These are phyloP conservation scores for Agonopterix subpropinquella DNA, from an alignment of 2,888 invertebrate species.

Conservation along the genomic window DNA sequence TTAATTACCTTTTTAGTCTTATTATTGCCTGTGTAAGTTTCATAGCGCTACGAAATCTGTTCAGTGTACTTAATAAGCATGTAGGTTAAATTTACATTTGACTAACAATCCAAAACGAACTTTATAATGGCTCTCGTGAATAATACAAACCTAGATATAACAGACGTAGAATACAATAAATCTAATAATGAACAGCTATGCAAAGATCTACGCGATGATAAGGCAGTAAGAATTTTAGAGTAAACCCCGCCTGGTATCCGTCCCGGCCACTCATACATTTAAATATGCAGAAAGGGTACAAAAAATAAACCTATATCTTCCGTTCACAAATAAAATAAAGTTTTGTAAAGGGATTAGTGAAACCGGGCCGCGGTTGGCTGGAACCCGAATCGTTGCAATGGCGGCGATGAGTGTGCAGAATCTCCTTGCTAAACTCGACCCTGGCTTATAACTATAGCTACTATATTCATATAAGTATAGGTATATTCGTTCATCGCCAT, in stretches of 20 bases:
- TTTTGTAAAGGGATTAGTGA: conserved; percentile 51
- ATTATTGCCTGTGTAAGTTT: background rate
- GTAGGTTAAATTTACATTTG: too few relatives aligned
- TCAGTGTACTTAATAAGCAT: too few relatives aligned
- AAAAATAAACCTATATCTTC: conserved; percentile 36
- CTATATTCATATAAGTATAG: background rate
- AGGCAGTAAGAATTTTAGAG: conserved; percentile 21
- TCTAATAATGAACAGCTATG: background rate
- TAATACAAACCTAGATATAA: too few relatives aligned
- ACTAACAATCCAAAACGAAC: too few relatives aligned
- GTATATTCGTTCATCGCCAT: background rate
- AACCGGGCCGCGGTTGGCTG: conserved; percentile 45
- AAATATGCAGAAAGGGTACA: conserved; percentile 53
- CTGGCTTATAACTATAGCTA: conserved; percentile 1
- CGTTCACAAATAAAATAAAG: conserved; percentile 39
- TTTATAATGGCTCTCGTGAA: too few relatives aligned
- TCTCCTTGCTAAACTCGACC: conserved; percentile 12
- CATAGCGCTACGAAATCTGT: too few relatives aligned
- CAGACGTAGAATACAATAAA: too few relatives aligned
- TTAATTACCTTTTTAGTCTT: conserved; percentile 3
- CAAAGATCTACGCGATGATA: conserved; percentile 15
- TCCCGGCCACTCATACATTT: conserved; percentile 5
- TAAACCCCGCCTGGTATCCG: conserved; percentile 15
- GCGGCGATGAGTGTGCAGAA: conserved; percentile 46
- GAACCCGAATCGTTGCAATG: conserved; percentile 32